These are phyloP conservation scores for Microctonus hyperodae DNA, from an alignment of 2,888 invertebrate species.

Conservation along the genomic window DNA sequence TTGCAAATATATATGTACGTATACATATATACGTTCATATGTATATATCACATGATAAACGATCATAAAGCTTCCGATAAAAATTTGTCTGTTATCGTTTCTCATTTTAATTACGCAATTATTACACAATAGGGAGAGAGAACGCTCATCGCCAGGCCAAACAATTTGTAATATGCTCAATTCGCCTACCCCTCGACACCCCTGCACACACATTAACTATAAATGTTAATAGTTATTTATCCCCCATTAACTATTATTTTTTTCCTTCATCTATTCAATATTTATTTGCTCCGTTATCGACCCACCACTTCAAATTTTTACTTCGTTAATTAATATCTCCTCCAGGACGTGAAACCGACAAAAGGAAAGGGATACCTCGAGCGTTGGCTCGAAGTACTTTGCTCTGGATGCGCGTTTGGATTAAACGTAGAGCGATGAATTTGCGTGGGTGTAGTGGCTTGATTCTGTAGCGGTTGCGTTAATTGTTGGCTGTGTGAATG, in stretches of 20 bases:
- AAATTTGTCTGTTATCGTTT: not conserved
- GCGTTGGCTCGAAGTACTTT: slow-evolving; percentile 46
- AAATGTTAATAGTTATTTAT: slow-evolving; percentile 4
- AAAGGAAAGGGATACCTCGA: slow-evolving; percentile 59
- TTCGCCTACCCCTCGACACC: slow-evolving; percentile 5
- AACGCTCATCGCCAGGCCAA: slow-evolving; percentile 43
- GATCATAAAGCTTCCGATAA: not conserved
- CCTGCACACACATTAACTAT: not conserved
- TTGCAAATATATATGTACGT: not conserved
- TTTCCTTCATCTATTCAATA: not conserved
- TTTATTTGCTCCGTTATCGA: not conserved
- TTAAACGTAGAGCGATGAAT: slow-evolving; percentile 46
- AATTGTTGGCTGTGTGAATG: slow-evolving; percentile 51
- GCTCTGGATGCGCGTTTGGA: slow-evolving; percentile 43
- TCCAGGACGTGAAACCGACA: slow-evolving; percentile 56
- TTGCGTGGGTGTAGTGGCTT: slow-evolving; percentile 46
- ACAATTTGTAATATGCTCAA: slow-evolving; percentile 23
- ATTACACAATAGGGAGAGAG: slow-evolving; percentile 11
- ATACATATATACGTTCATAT: no score
- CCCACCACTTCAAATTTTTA: not conserved
- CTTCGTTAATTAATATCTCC: slow-evolving; percentile 49
- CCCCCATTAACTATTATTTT: not conserved
- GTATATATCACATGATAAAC: no score
- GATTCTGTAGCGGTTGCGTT: slow-evolving; percentile 49
- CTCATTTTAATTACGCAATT: not conserved